Conservation (phyloP, 2,888 invertebrate species). For the Tetragnatha montana region DNA sequence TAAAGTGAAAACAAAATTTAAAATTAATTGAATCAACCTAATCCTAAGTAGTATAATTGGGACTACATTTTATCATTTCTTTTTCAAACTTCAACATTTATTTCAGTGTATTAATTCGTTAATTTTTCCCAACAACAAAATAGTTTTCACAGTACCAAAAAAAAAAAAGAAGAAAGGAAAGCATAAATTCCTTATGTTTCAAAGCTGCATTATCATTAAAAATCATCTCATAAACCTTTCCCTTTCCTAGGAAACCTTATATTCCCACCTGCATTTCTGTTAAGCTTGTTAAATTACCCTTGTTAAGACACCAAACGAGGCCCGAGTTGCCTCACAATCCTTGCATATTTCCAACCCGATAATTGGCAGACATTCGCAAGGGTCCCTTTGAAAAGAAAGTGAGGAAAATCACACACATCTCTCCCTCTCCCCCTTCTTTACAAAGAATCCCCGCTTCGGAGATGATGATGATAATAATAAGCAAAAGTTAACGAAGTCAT, state of each 20-base stretch:
- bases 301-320: not conserved
- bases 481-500: conserved; percentile 69
- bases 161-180: too few species aligned
- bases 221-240: not conserved
- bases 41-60: too few species aligned
- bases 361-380: conserved; percentile 63
- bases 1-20: too few species aligned
- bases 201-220: too few species aligned
- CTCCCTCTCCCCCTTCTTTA: conserved; percentile 6
- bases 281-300: not conserved
- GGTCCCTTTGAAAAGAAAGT: not conserved
- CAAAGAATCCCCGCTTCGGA: conserved; percentile 39
- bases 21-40: too few species aligned
- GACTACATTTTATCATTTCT: too few species aligned
- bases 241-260: not conserved
- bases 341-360: conserved; percentile 18
- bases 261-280: not conserved
- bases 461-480: conserved; percentile 48
- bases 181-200: too few species aligned
- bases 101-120: too few species aligned
- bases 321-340: not conserved
- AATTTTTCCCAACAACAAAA: too few species aligned
- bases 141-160: too few species aligned
- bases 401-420: conserved; percentile 11
- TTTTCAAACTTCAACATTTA: too few species aligned